Evolutionary conservation across 2,113 vertebrate genomes (phyloP).

Genomic region (Thinocorus orbignyianus): DNA sequence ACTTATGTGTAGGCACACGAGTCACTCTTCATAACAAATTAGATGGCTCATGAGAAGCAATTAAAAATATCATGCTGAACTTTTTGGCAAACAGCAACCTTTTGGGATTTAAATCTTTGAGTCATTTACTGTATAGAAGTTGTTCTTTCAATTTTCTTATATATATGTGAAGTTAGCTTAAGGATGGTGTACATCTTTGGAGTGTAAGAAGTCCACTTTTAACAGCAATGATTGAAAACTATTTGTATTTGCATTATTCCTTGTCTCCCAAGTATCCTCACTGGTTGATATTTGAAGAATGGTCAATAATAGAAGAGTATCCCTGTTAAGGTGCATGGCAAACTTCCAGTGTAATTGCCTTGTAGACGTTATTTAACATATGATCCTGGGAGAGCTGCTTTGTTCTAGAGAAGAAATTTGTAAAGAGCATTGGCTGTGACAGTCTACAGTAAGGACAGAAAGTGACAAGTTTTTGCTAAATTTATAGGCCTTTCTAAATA

Average conservation of each 20-base stretch:
- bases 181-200: neutral
- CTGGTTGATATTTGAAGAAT: neutral
- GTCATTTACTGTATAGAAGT: neutral
- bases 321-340: neutral
- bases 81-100: neutral
- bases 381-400: neutral
- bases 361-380: neutral
- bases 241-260: neutral
- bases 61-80: conserved; percentile 22
- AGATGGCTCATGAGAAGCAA: conserved; percentile 24
- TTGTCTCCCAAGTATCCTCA: neutral
- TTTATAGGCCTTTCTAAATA: neutral
- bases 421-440: neutral
- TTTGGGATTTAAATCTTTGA: neutral
- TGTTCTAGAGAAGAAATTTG: neutral
- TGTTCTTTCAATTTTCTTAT: neutral
- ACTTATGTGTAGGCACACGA: conserved; percentile 8
- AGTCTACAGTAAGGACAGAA: neutral
- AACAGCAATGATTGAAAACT: neutral
- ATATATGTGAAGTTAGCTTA: neutral
- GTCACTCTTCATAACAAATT: conserved; percentile 27
- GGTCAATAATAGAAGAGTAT: neutral
- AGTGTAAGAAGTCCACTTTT: neutral
- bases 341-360: neutral
- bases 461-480: neutral